Percentiles rank a stretch among this genome's conserved stretches.
phyloP scores from a whole-genome alignment of 1,140 invertebrate species.

The Psix sp. region DNA sequence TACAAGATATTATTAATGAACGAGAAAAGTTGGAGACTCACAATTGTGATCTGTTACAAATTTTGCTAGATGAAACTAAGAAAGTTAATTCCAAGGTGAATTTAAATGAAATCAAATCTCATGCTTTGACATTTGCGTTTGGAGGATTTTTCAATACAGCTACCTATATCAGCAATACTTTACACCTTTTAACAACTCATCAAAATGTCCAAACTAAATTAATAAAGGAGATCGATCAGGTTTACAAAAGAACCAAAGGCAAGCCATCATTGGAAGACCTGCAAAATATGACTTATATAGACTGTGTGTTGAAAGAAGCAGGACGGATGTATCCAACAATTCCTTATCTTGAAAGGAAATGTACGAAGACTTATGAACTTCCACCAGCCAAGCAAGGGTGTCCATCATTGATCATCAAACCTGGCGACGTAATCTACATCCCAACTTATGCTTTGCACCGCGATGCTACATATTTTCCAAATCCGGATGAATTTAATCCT shows the following conservation, averaged over 20 bases:
- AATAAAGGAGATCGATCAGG: conserved; percentile 78
- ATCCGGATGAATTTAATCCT: conserved; percentile 77
- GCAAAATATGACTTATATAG: conserved; percentile 74
- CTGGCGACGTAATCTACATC: conserved; percentile 55
- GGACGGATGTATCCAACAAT: conserved; percentile 77
- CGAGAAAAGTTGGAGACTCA: conserved; percentile 60
- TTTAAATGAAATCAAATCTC: conserved; percentile 70
- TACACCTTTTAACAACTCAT: conserved; percentile 79
- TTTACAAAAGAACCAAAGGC: conserved; percentile 53
- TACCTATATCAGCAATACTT: conserved; percentile 71
- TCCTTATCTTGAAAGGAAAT: conserved; percentile 72
- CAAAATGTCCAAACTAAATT: conserved; percentile 80
- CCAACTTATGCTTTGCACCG: conserved; percentile 74
- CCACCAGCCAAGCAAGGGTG: conserved; percentile 32
- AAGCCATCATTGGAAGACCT: conserved; percentile 72
- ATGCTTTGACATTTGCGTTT: conserved; percentile 59
- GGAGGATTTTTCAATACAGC: conserved; percentile 77
- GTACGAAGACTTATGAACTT: conserved; percentile 61
- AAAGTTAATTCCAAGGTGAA: conserved; percentile 48
- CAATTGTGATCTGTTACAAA: conserved; percentile 70
- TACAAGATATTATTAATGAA: conserved; percentile 73
- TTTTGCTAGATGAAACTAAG: conserved; percentile 66
- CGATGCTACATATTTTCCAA: conserved; percentile 77
- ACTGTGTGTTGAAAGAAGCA: conserved; percentile 77
- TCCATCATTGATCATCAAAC: conserved; percentile 65